Evolutionary conservation across 2,797 vertebrate genomes (phyloP).

Genomic region (Rhincodon typus): DNA sequence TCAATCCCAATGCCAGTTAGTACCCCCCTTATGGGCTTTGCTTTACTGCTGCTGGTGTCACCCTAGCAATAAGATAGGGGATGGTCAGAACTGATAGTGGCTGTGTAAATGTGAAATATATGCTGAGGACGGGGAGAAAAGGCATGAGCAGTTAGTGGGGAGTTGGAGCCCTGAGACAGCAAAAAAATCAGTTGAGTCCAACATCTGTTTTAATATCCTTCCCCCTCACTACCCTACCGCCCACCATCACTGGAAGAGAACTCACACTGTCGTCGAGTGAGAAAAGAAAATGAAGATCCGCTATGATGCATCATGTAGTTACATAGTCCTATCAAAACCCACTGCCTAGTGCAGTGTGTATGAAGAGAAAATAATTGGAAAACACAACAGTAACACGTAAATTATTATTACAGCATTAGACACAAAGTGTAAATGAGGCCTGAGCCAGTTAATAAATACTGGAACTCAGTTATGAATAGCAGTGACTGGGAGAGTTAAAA

Average conservation of each 20-base stretch:
- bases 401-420: background rate
- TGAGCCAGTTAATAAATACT: background rate
- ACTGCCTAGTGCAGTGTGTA: background rate
- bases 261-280: background rate
- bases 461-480: background rate
- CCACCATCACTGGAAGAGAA: background rate
- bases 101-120: no score
- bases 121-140: no score
- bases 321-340: background rate
- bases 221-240: no score
- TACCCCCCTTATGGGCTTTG: no score
- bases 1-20: no score
- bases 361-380: background rate
- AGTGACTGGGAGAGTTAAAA: background rate
- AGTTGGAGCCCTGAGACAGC: background rate
- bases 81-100: no score
- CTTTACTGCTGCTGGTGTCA: no score
- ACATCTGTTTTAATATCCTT: background rate
- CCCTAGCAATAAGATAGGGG: no score
- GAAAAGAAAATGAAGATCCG: background rate
- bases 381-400: background rate
- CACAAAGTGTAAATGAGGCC: background rate
- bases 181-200: background rate
- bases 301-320: background rate
- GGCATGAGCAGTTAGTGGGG: no score